Conservation (phyloP, 2,888 invertebrate species). For the Ennomos quercinarius region DNA sequence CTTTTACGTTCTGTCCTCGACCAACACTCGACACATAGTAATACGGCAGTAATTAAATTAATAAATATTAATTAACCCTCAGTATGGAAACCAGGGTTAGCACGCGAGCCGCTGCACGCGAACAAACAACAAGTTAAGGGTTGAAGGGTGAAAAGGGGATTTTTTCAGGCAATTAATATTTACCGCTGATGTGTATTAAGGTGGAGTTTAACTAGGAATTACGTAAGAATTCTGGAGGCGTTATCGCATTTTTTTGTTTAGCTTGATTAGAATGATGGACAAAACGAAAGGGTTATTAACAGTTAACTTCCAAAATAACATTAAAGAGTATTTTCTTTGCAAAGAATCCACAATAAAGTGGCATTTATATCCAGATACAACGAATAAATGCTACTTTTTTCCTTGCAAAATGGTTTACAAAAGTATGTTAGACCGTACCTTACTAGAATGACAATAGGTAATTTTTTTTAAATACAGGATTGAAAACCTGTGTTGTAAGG, state of each 20-base stretch:
- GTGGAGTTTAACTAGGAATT: conserved; percentile 15
- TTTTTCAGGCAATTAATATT: conserved; percentile 40
- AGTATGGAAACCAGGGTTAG: conserved; percentile 45
- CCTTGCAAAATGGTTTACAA: too few species aligned
- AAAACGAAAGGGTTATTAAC: too few species aligned
- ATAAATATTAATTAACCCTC: conserved; percentile 71
- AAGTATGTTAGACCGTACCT: too few species aligned
- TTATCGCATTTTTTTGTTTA: not conserved
- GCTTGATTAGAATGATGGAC: too few species aligned
- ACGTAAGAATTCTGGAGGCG: conserved; percentile 5
- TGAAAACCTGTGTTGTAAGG: too few species aligned
- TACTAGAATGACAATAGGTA: too few species aligned
- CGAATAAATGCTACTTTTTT: too few species aligned
- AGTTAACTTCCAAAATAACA: too few species aligned
- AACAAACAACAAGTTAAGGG: conserved; percentile 34
- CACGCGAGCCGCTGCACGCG: conserved; percentile 58
- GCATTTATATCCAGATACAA: too few species aligned
- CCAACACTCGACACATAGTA: conserved; percentile 46
- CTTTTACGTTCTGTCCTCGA: conserved; percentile 32
- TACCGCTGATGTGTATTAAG: conserved; percentile 28
- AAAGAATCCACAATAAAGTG: too few species aligned
- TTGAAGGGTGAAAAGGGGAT: conserved; percentile 36
- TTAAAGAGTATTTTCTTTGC: too few species aligned
- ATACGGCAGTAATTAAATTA: conserved; percentile 68
- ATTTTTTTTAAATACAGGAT: too few species aligned